These are phyloP conservation scores for Andricus quercusramuli DNA, from an alignment of 2,888 invertebrate genomes.

Conservation along the genomic window DNA sequence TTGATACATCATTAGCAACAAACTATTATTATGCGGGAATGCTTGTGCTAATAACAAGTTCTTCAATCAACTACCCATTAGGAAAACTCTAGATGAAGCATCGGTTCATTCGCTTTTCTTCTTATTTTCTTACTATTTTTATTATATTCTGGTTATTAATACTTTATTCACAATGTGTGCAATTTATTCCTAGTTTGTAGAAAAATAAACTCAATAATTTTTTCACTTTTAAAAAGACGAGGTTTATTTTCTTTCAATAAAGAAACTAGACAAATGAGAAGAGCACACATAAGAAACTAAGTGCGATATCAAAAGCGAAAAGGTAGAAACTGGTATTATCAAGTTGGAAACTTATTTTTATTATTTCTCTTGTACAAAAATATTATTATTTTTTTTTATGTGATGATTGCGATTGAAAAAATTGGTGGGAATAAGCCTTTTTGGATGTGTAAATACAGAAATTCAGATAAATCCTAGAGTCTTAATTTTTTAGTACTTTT, in stretches of 20 bases:
- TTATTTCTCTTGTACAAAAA: slow-evolving; percentile 12
- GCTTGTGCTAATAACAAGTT: slow-evolving; percentile 38
- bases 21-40: slow-evolving; percentile 38
- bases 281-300: slow-evolving; percentile 6
- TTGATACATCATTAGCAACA: slow-evolving; percentile 30
- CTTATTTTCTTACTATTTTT: slow-evolving; percentile 9
- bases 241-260: neutral
- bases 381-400: neutral
- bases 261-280: slow-evolving; percentile 5
- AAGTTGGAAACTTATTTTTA: slow-evolving; percentile 9
- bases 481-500: neutral
- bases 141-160: neutral
- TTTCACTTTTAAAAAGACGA: neutral
- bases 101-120: neutral
- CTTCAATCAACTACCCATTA: slow-evolving; percentile 12
- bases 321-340: slow-evolving; percentile 29
- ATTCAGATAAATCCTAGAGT: neutral
- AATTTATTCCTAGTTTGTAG: slow-evolving; percentile 27
- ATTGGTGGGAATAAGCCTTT: neutral
- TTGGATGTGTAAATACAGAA: neutral
- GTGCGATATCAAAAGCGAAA: slow-evolving; percentile 24
- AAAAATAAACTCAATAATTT: slow-evolving; percentile 20
- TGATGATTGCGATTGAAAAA: neutral
- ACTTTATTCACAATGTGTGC: slow-evolving; percentile 20
- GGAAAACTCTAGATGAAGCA: neutral